phyloP scores from a whole-genome alignment of 2,113 vertebrate species.

The Scytalopus superciliaris region DNA sequence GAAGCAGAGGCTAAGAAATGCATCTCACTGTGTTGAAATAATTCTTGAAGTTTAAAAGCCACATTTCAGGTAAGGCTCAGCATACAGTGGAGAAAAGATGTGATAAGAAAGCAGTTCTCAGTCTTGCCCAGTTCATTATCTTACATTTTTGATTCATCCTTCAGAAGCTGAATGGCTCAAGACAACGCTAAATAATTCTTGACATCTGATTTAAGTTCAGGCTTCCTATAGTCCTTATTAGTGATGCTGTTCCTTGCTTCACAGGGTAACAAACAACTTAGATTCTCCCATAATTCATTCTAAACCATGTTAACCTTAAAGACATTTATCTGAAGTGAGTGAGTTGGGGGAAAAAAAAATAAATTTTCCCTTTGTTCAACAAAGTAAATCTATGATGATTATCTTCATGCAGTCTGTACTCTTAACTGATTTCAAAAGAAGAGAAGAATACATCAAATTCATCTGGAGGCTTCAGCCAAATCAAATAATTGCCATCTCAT shows the following conservation, averaged over 20 bases:
- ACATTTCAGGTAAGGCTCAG: background rate
- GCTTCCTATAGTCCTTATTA: conserved; percentile 16
- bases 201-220: background rate
- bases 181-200: conserved; percentile 41
- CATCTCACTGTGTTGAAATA: background rate
- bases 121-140: background rate
- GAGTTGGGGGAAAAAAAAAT: background rate
- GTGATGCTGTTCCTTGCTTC: background rate
- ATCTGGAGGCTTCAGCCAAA: background rate
- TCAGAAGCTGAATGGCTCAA: background rate
- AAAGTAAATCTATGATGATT: background rate
- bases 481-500: conserved; percentile 5
- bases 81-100: background rate
- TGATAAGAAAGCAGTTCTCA: background rate
- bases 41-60: background rate
- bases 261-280: background rate
- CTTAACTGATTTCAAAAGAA: background rate
- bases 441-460: background rate
- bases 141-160: background rate
- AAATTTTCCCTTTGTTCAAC: background rate
- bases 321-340: background rate
- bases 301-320: background rate
- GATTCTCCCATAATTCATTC: background rate
- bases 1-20: background rate
- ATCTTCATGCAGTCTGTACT: background rate